Evolutionary conservation across 2,797 vertebrate genomes (phyloP).

Genomic region (Forpus xanthops): DNA sequence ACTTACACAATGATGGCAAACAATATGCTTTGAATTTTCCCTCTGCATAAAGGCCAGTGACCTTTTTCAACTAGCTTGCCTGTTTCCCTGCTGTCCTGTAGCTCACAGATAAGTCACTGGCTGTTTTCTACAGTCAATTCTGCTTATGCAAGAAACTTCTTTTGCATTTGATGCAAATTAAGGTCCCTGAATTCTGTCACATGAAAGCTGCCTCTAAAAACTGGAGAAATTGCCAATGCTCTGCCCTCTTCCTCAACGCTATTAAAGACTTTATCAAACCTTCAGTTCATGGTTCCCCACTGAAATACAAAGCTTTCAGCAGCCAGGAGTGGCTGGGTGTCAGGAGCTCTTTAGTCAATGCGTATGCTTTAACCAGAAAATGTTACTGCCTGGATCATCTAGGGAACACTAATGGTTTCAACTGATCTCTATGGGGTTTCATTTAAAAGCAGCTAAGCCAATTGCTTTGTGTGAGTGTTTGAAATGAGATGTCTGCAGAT

Average conservation of each 20-base stretch:
- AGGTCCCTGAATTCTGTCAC: constrained; percentile 43
- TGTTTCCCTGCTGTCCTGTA: neutral
- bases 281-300: neutral
- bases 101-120: constrained; percentile 5
- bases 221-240: constrained; percentile 18
- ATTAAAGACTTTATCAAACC: constrained; percentile 11
- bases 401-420: neutral
- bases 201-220: constrained; percentile 19
- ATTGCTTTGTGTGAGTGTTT: neutral
- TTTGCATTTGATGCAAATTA: constrained; percentile 21
- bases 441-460: constrained; percentile 10
- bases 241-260: neutral
- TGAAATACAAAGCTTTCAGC: constrained; percentile 18
- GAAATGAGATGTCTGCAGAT: neutral
- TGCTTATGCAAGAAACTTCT: constrained; percentile 45
- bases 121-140: constrained; percentile 30
- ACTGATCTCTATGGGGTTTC: neutral
- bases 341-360: neutral
- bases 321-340: neutral
- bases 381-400: neutral
- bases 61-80: neutral
- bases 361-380: neutral
- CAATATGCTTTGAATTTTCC: constrained; percentile 20
- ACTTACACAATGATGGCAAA: neutral
- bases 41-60: neutral